These are phyloP conservation scores for Psix sp. DNA, from an alignment of 1,140 invertebrate species.

Conservation along the genomic window DNA sequence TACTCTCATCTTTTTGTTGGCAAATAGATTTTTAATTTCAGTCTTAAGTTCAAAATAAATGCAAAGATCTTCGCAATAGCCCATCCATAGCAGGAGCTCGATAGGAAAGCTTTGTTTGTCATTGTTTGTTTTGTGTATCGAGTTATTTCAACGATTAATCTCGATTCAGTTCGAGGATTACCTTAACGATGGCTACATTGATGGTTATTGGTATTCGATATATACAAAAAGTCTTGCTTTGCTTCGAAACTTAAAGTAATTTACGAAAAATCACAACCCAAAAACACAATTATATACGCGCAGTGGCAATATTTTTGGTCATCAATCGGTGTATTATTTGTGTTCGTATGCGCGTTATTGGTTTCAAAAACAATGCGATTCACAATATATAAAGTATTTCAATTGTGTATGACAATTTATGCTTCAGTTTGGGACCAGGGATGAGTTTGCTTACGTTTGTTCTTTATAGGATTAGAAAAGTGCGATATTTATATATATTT, in stretches of 20 bases:
- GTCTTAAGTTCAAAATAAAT: constrained; percentile 75
- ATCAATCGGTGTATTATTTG: constrained; percentile 22
- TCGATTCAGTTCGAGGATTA: constrained; percentile 27
- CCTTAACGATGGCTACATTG: constrained; percentile 42
- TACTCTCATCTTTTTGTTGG: constrained; percentile 34
- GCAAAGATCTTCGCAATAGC: constrained; percentile 68
- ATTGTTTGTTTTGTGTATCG: constrained; percentile 17
- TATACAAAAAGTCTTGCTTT: constrained; percentile 66
- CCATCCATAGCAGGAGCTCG: constrained; percentile 70
- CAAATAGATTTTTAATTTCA: constrained; percentile 62
- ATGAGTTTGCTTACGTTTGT: too few relatives aligned
- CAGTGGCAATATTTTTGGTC: constrained; percentile 49
- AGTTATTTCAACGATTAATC: constrained; percentile 31
- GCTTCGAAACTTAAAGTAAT: constrained; percentile 62
- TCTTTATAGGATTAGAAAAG: too few relatives aligned
- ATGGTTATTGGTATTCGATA: constrained; percentile 52
- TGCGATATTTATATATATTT: too few relatives aligned
- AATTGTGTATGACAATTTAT: too few relatives aligned
- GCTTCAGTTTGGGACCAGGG: too few relatives aligned
- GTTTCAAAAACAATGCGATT: too few relatives aligned
- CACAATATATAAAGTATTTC: too few relatives aligned
- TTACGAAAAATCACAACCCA: constrained; percentile 73
- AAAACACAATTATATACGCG: constrained; percentile 64
- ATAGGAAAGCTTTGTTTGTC: constrained; percentile 52
- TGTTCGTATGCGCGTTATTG: too few relatives aligned